phyloP scores from a whole-genome alignment of 2,113 vertebrate genomes.

The Nerophis lumbriciformis region DNA sequence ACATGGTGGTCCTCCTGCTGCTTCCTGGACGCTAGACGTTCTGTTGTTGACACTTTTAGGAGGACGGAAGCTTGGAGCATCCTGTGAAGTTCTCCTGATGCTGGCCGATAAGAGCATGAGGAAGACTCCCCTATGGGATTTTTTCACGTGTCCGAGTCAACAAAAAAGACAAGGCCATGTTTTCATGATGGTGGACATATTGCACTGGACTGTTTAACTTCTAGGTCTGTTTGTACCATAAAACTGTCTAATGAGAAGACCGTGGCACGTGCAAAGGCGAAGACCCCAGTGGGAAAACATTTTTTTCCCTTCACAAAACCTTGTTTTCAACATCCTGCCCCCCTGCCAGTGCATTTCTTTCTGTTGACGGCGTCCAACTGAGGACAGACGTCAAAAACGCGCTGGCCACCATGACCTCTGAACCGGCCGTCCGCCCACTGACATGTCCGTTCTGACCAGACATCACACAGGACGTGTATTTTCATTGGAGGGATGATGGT shows the following conservation, averaged over 20 bases:
- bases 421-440: not conserved
- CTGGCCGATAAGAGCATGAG: constrained; percentile 5
- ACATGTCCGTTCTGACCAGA: not conserved
- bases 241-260: no score
- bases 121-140: not conserved
- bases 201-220: no score
- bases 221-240: no score
- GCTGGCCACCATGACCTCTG: constrained; percentile 13
- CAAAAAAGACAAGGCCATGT: no score
- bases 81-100: constrained; percentile 9
- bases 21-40: not conserved
- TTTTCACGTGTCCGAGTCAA: no score
- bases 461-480: not conserved
- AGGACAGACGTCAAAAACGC: constrained; percentile 28
- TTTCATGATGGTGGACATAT: no score
- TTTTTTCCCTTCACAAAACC: constrained; percentile 5
- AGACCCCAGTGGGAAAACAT: not conserved
- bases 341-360: constrained; percentile 8
- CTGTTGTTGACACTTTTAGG: not conserved
- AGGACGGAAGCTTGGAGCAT: constrained; percentile 3
- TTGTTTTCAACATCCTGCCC: constrained; percentile 26
- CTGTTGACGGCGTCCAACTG: constrained; percentile 24
- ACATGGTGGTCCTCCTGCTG: not conserved
- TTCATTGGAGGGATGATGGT: not conserved
- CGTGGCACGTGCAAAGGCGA: no score